Conservation (phyloP, 1,140 invertebrate species). For the Drosophila rhopaloa region DNA sequence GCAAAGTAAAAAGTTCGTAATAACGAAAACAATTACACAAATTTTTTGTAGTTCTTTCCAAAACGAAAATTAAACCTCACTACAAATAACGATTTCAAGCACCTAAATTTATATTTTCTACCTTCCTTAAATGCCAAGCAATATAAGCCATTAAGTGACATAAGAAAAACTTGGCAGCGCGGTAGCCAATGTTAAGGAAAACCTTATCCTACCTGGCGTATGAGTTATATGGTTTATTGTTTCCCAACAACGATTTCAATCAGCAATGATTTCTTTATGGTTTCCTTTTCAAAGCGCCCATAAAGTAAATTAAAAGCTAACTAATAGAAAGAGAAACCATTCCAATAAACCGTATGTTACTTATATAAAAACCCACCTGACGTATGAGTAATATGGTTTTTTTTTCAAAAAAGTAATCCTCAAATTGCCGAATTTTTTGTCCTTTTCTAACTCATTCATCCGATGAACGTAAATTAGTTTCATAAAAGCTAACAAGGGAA, state of each 20-base stretch:
- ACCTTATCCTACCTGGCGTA: not conserved
- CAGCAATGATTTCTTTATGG: not conserved
- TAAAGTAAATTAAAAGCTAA: not conserved
- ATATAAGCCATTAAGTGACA: not conserved
- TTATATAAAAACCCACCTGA: conserved; percentile 2
- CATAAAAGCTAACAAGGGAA: conserved; percentile 27
- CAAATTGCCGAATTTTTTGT: conserved; percentile 10
- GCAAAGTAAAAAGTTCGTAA: not conserved
- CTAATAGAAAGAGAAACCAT: not conserved
- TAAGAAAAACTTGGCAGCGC: not conserved
- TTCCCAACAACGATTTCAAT: not conserved
- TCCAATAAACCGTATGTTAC: not conserved
- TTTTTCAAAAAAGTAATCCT: conserved; percentile 4
- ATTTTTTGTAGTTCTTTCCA: too few relatives aligned
- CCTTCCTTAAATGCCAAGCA: too few relatives aligned
- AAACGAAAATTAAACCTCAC: too few relatives aligned
- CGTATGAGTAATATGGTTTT: conserved; percentile 18
- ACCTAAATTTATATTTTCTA: not conserved
- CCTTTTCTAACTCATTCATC: not conserved
- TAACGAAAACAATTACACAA: too few relatives aligned
- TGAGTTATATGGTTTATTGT: not conserved
- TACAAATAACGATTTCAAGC: not conserved
- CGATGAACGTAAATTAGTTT: conserved; percentile 49
- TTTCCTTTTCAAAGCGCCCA: not conserved
- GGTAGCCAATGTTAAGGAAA: not conserved